A percentile compares a stretch with the other conserved stretches of the same genome.
phyloP scores from a whole-genome alignment of 2,797 vertebrate genomes.

The Rhinatrema bivittatum region DNA sequence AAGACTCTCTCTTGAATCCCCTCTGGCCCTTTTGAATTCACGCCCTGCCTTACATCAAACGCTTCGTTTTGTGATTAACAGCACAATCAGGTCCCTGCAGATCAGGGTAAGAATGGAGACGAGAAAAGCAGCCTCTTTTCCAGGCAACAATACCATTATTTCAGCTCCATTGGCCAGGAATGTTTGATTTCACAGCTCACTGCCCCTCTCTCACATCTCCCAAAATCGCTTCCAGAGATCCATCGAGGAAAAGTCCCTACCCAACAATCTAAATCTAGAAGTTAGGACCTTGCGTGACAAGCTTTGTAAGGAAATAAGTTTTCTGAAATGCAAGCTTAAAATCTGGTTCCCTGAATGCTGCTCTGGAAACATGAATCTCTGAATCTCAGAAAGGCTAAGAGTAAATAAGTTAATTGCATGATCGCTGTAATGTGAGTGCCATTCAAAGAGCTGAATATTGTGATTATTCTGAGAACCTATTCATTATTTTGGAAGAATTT shows the following conservation, averaged over 20 bases:
- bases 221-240: conserved; percentile 48
- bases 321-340: too few species aligned
- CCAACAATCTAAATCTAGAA: conserved; percentile 26
- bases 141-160: conserved; percentile 81
- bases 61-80: conserved; percentile 72
- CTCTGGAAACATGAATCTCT: too few species aligned
- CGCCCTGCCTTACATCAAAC: conserved; percentile 80
- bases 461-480: too few species aligned
- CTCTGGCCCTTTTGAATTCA: conserved; percentile 66
- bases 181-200: conserved; percentile 82
- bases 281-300: conserved; percentile 4
- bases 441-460: too few species aligned
- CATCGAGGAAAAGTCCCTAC: conserved; percentile 33
- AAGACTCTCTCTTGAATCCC: conserved; percentile 58
- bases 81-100: conserved; percentile 81
- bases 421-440: too few species aligned
- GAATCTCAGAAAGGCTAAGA: too few species aligned
- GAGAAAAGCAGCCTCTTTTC: conserved; percentile 69
- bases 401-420: too few species aligned
- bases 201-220: conserved; percentile 62
- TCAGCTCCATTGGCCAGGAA: conserved; percentile 87
- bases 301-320: not conserved
- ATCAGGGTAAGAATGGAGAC: conserved; percentile 58
- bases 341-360: too few species aligned
- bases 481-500: too few species aligned